phyloP scores from a whole-genome alignment of 2,888 invertebrate species.

The Plebejus melissa region DNA sequence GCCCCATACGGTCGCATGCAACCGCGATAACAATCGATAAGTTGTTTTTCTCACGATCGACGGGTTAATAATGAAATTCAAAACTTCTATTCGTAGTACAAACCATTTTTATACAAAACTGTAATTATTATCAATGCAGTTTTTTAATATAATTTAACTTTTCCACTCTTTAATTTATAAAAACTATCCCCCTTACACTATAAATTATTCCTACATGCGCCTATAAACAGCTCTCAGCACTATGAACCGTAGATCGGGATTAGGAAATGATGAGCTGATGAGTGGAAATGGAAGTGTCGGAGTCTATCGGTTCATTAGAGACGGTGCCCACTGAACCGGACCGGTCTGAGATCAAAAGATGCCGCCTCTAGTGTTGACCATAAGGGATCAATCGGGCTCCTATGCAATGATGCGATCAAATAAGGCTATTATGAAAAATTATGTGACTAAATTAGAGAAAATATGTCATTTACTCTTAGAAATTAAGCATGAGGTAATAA shows the following conservation, averaged over 20 bases:
- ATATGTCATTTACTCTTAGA: too few relatives aligned
- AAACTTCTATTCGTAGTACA: too few relatives aligned
- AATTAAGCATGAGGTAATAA: too few relatives aligned
- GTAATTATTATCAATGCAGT: too few relatives aligned
- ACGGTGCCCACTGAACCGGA: constrained; percentile 46
- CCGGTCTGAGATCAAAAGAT: constrained; percentile 53
- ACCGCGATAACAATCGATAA: too few relatives aligned
- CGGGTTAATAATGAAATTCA: too few relatives aligned
- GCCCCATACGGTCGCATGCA: too few relatives aligned
- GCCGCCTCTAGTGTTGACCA: constrained; percentile 32
- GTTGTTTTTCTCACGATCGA: too few relatives aligned
- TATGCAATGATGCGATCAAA: not conserved
- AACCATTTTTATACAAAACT: too few relatives aligned
- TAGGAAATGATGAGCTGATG: constrained; percentile 22
- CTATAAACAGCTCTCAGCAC: not conserved
- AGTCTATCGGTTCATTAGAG: constrained; percentile 49
- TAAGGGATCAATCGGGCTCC: constrained; percentile 9
- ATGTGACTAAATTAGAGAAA: too few relatives aligned
- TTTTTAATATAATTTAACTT: too few relatives aligned
- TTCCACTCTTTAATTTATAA: too few relatives aligned
- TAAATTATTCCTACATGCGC: not conserved
- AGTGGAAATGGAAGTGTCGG: constrained; percentile 24
- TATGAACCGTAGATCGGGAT: constrained; percentile 8
- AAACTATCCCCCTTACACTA: not conserved
- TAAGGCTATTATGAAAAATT: not conserved